Evolutionary conservation across 1,140 invertebrate genomes (phyloP), one percentile per base, ranked within the genome.

Genomic region (Zaprionus camerounensis): DNA sequence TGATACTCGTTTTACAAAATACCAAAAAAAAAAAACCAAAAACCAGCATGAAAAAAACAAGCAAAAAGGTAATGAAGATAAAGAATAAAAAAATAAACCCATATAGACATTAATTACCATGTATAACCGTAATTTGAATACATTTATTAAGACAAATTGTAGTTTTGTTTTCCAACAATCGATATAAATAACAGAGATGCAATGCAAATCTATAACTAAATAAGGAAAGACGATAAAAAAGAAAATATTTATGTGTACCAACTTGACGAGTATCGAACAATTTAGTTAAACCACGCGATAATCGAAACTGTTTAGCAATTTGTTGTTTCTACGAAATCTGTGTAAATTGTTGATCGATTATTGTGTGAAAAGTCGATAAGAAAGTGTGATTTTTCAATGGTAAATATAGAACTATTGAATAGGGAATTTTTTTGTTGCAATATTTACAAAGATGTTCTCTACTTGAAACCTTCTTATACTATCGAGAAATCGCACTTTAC

Each of bases 161-260:
- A 84, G 84, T 74, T 87, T 88, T 82, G 75, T 84, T 87, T 83
- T 69, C 53, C 78, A 78, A 72, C 64, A 80, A 88, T 76, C 78
- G 59, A 82, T 66, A 84, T 56, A 71, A 70, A 63, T 56, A 78
- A 82, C 66, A 66, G 69, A 76, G 62, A 58, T 46, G 5, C 65
- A 66, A 67, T 64, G 68, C 49, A 63, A 80, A 61, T 70, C 65
- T 69, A 78, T 36, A 11, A 62, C n/a, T 66, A 28, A 65, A 44
- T 24, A 49, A 15, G 17, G 41, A 53, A 64, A 70, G 62, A 78
- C 41, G 28, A 65, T 55, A 41, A 24, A 51, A 70, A 7, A 7
- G 61, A 77, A 69, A n/a, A 49, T 53, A 13, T 26, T 4, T 22
- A 62, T 49, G 61, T 51, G 34, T 66, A 55, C 34, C 13, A 62